These are phyloP conservation scores for mouse (Mus musculus) DNA, from an alignment of 2,113 vertebrate species.

Conservation along the genomic window GRCm39 chr12:83475501-83476000, in stretches of 20 bases:
- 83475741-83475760: not conserved
- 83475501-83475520: not conserved
- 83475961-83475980: not conserved
- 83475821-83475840: not conserved
- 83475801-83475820: not conserved
- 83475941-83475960: not conserved
- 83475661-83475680: conserved; percentile 40
- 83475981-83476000: not conserved
- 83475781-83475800: not conserved
- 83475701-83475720: not conserved
- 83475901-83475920: not conserved
- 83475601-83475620: not conserved
- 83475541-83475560: not conserved
- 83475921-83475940: not conserved
- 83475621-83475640: not conserved
- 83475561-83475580: not conserved
- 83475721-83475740: not conserved
- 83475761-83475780: not conserved
- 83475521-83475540: not conserved
- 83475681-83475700: not conserved
- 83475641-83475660: not conserved
- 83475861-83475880: not conserved
- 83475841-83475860: not conserved
- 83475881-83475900: not conserved
- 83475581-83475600: not conserved